Conservation (phyloP, 2,797 vertebrate genomes). For the Coluber constrictor region DNA sequence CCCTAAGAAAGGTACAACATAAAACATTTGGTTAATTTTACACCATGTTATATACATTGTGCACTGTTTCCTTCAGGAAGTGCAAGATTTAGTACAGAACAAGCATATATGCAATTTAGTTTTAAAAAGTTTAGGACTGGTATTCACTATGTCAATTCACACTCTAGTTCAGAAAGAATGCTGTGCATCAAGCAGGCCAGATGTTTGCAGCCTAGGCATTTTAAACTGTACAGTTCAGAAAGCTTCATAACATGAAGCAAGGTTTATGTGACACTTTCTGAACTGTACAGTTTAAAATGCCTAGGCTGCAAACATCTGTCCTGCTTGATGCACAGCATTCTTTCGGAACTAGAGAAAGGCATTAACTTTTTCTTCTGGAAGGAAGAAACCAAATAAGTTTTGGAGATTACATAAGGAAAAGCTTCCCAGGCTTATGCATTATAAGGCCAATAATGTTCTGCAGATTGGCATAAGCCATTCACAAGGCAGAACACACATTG, state of each 20-base stretch:
- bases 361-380: background rate
- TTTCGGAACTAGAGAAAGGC: background rate
- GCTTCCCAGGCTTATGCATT: background rate
- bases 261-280: background rate
- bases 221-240: background rate
- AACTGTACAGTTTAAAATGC: background rate
- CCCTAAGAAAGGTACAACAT: slow-evolving; percentile 73
- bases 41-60: background rate
- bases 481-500: background rate
- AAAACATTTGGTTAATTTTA: background rate
- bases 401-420: background rate
- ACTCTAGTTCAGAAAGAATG: background rate
- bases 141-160: background rate
- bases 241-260: background rate
- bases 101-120: background rate
- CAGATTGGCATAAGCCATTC: background rate
- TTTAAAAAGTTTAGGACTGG: background rate
- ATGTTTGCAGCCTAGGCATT: background rate
- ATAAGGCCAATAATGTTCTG: background rate
- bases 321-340: background rate
- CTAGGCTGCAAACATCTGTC: background rate
- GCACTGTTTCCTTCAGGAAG: background rate
- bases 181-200: background rate
- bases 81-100: background rate
- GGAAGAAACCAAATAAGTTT: background rate